Evolutionary conservation across 2,888 invertebrate genomes (phyloP), one percentile per base, ranked within the genome.

Genomic region (Tromatobia lineatoria): DNA sequence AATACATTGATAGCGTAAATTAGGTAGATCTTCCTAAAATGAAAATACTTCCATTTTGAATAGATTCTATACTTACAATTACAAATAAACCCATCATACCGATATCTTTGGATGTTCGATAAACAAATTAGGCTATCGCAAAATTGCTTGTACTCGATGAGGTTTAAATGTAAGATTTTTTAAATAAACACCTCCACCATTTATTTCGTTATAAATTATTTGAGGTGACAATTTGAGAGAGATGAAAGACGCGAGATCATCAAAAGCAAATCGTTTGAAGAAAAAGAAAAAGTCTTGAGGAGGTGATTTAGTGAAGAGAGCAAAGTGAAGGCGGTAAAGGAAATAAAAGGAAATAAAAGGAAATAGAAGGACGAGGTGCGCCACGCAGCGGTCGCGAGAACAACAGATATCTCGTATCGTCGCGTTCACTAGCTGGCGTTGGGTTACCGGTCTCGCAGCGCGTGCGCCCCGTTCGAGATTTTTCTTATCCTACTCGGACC

Each of bases 401-500:
- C 73, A 73, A 82, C 82, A 67, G 59, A 67, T 73, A 78, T 52
- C 52, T 61, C 57, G 67, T 78, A 47, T 69, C 61, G 64, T 52
- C 13, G 54, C 81, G 66, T 80, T 67, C 47, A 25, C 42, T 71
- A 73, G 47, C 69, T 84, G 70, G 69, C 69, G 38, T 82, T 74
- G 73, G 69, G 82, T 78, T 82, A 82, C 78, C 74, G 6, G n/a
- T 6, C 66, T 38, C 29, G 50, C 23, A 20, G 54, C 67, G 83
- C 79, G 69, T 77, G 78, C 73, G 82, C 61, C 78, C 69, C 74
- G 54, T 23, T 74, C 57, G 69, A 70, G 76, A 73, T 82, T 82
- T 85, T 78, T 74, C 83, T 82, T 84, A 83, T 86, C 73, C 71
- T 74, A 38, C 61, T 61, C 13, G 38, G 11, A 61, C 78, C 38